Evolutionary conservation across 2,113 vertebrate species (phyloP), one percentile per base, ranked within the genome.

Genomic region (Eublepharis macularius): DNA sequence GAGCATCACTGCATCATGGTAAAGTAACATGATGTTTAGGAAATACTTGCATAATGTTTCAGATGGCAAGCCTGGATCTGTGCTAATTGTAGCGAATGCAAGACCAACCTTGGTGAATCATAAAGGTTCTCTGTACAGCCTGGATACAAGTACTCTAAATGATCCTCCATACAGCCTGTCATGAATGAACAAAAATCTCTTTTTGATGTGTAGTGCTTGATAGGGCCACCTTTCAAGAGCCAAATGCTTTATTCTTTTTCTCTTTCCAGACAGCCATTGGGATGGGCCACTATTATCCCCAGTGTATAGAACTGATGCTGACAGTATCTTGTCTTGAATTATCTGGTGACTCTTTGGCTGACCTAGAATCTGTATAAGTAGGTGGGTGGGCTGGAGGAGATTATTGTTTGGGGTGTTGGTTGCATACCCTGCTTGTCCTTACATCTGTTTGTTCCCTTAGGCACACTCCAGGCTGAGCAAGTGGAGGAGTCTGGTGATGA

Each of bases 361-460:
- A 80, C 29, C 34, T 21, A 14, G 26, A 26, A 60, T 63, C 41
- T 43, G 36, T 43, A 73, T 39, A 51, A 51, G 57, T 34, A 45
- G 34, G 29, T 78, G 76, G 79, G 69, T 73, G 54, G 69, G 57
- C 70, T 66, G 29, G 43, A 80, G 76, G 47, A 83, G 43, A 12
- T 36, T 10, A 36, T 69, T 57, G 9, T 72, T 26, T 51, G 70
- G 41, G 41, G 29, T n/a, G 19, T 79, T 78, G 76, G 57, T 54
- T 75, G 76, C 54, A 49, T 54, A 83, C 60, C 78, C 78, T 86
- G 26, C 57, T 68, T 80, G 68, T 80, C 81, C 70, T 74, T 68
- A 65, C 57, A 79, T 87, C 81, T 79, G 76, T 43, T 80, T 74
- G 69, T 83, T 83, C 60, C 32, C 69, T 29, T 74, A 43, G 70